Percentiles rank a stretch among this genome's conserved stretches.
Evolutionary conservation across 1,140 invertebrate genomes (phyloP).

Genomic region (Drosophila carrolli): DNA sequence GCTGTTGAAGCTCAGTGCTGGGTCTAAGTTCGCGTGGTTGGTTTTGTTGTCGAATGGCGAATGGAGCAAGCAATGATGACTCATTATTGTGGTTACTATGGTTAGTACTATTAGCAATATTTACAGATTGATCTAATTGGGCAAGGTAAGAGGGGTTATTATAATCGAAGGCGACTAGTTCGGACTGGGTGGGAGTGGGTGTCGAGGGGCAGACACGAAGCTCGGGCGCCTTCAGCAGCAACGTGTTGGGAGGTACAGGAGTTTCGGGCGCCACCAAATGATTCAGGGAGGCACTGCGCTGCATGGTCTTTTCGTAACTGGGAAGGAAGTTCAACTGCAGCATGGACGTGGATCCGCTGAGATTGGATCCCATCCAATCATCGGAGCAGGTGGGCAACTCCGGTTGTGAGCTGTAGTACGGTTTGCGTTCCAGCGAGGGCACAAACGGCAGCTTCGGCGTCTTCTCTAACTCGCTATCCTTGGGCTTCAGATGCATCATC

Average conservation of each 20-base stretch:
- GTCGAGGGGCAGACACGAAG: slow-evolving; percentile 76
- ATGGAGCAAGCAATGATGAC: slow-evolving; percentile 84
- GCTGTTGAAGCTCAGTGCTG: slow-evolving; percentile 62
- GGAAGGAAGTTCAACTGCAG: slow-evolving; percentile 62
- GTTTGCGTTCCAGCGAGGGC: slow-evolving; percentile 53
- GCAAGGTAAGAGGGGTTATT: slow-evolving; percentile 22
- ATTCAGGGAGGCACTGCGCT: slow-evolving; percentile 44
- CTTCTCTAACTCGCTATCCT: slow-evolving; percentile 5
- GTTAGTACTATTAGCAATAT: slow-evolving; percentile 82
- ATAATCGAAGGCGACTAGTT: slow-evolving; percentile 44
- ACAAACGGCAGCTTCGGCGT: slow-evolving; percentile 28
- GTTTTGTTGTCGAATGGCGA: slow-evolving; percentile 65
- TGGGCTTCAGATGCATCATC: slow-evolving; percentile 54
- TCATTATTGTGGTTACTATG: slow-evolving; percentile 80
- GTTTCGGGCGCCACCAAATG: slow-evolving; percentile 24
- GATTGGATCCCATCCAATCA: slow-evolving; percentile 21
- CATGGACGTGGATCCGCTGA: slow-evolving; percentile 60
- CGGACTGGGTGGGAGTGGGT: slow-evolving; percentile 76
- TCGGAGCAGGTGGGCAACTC: slow-evolving; percentile 58
- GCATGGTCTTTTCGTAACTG: slow-evolving; percentile 43
- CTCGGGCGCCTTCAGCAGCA: slow-evolving; percentile 55
- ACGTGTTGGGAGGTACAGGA: slow-evolving; percentile 20
- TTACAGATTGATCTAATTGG: slow-evolving; percentile 72
- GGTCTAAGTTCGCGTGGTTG: slow-evolving; percentile 60
- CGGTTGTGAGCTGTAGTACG: slow-evolving; percentile 77